Base-by-base conservation (phyloP, 1,140 invertebrate species). In the Calephelis nemesis region DNA sequence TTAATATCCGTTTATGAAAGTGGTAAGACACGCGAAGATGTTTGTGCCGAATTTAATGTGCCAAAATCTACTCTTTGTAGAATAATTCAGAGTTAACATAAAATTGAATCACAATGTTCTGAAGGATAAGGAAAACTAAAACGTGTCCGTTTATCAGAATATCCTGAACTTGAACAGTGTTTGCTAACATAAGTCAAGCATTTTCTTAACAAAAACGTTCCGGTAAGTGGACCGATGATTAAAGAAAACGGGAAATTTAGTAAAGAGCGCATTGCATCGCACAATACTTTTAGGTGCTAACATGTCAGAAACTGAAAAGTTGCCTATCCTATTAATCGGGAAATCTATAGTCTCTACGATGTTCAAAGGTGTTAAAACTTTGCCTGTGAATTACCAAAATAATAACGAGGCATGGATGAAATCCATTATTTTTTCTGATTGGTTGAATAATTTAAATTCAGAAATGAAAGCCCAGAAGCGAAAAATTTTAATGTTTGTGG, bases 181-280 rank as follows among this genome's bases (percentile, higher is more conserved):
- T 30, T 30, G 30, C 30, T 30, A 30, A 4, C 30, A 30, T 30
- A 2, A 2, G 30, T 30, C 4, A 30, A 30, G 30, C 30, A 30
- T 4, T 4, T 30, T 30, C 30, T 2, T 30, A 30, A 30, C 30
- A 30, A 30, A 30, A 30, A 30, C 30, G 30, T 30, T 30, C 30
- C 1, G 30, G 30, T 30, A 30, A 4, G 30, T 30, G 30, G 30
- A 30, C 30, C 30, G 30, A 30, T 30, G 30, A 30, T 30, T 30
- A 30, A 30, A 30, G 30, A 30, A 30, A 30, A 30, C 15, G 68
- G 68, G 15, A 73, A 73, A 67, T 47, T 66, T 6, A 70, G 68
- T 64, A 73, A 73, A 70, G 71, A 70, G 13, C 68, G 71, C 11
- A 15, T 73, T 48, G n/a, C n/a, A n/a, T n/a, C n/a, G n/a, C n/a